Evolutionary conservation across 2,113 vertebrate genomes (phyloP), one percentile per base, ranked within the genome.

Genomic region (Notarius quadriscutis): DNA sequence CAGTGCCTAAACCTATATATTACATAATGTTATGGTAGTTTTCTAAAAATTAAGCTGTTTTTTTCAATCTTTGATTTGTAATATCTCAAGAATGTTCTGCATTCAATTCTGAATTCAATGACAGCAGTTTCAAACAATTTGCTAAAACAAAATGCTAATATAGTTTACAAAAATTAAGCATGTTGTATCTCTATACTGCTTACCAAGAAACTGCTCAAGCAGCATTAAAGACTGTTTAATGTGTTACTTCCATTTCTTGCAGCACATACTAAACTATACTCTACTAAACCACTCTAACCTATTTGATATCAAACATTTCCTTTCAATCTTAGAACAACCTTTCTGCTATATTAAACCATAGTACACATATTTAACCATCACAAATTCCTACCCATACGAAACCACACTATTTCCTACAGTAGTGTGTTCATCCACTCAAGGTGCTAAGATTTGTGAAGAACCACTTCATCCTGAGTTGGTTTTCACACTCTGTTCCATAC

Each of bases 361-460:
- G 41, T 63, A 82, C 48, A 82, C 58, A 82, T 63, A 25, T 22
- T 55, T 53, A n/a, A 27, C 25, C 1, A 53, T 7, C 22, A 5
- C 75, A 78, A 51, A 55, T 2, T 77, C 53, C 15, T 77, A 53
- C 50, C 25, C n/a, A 30, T 63, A 51, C 58, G 53, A 85, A 51
- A 60, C 41, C 72, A 78, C 15, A 18, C 34, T 51, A 27, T 30
- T 93, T 93, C 92, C 92, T 92, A 79, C 65, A 89, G 95, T 93
- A 95, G 95, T 95, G 96, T 96, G 96, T 96, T 97, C 96, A 96
- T 97, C 95, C 93, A 93, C 91, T 92, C 93, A 94, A 97, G 96
- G 97, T 97, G 97, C 96, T 98, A 97, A 98, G 97, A 97, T 96
- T 95, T 96, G 95, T 96, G 95, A 95, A 96, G 96, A 94, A 95